Conservation (phyloP, 2,888 invertebrate species). For the Bruchidius siliquastri region DNA sequence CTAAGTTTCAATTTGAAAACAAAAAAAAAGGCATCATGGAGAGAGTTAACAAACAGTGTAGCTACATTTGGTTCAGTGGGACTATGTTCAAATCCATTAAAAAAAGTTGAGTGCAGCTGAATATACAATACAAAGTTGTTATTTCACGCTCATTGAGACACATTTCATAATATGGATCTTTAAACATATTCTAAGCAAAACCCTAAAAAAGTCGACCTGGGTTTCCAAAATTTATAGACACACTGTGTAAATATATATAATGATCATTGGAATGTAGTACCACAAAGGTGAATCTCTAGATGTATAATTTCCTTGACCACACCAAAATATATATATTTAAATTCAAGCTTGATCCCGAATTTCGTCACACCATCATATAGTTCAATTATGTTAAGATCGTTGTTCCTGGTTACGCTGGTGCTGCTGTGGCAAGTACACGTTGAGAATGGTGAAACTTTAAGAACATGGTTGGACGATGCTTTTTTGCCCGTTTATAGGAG, state of each 20-base stretch:
- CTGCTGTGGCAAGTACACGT: background rate
- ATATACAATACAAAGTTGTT: too few species aligned
- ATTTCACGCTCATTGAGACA: too few species aligned
- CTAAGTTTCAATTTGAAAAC: too few species aligned
- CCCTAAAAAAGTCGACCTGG: too few species aligned
- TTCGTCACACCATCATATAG: background rate
- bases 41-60: too few species aligned
- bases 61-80: too few species aligned
- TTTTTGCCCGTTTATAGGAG: background rate
- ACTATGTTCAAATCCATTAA: too few species aligned
- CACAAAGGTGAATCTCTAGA: background rate
- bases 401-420: background rate
- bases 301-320: background rate
- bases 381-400: background rate
- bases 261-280: background rate
- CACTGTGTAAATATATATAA: background rate
- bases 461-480: background rate
- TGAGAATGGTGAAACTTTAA: background rate
- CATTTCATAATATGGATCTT: too few species aligned
- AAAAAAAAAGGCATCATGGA: too few species aligned
- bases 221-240: background rate
- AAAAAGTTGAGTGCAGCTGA: too few species aligned
- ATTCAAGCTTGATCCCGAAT: background rate
- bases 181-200: too few species aligned
- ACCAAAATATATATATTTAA: background rate